These are phyloP conservation scores for Dryoscopus gambensis DNA, from an alignment of 2,113 vertebrate genomes.

Conservation along the genomic window DNA sequence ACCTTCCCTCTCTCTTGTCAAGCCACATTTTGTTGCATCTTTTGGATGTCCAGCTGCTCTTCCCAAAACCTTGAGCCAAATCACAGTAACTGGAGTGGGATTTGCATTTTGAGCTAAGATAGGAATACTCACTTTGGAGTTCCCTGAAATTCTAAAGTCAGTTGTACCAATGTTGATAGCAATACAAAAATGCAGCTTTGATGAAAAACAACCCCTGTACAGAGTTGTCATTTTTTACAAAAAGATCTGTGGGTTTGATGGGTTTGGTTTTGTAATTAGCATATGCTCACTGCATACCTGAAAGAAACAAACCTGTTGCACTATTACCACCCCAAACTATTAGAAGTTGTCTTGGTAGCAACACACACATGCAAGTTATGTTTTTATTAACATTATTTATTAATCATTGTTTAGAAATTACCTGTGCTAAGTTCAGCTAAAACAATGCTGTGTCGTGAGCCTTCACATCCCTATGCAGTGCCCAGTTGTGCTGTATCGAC, in stretches of 20 bases:
- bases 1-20: neutral
- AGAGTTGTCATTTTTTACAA: neutral
- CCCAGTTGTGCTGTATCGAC: neutral
- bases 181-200: neutral
- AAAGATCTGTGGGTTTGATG: neutral
- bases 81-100: neutral
- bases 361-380: rapidly evolving
- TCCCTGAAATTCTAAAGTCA: neutral
- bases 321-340: neutral
- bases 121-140: neutral
- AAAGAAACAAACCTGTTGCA: neutral
- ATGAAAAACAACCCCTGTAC: neutral
- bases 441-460: neutral
- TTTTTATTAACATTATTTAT: neutral
- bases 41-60: neutral
- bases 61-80: neutral
- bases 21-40: neutral
- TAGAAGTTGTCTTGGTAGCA: neutral
- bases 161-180: neutral
- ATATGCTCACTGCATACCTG: neutral
- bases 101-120: neutral
- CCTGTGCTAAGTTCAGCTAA: neutral
- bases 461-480: neutral
- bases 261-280: neutral
- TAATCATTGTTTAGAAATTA: neutral